Percentiles rank a stretch among this genome's conserved stretches.
These are phyloP conservation scores for Actenoides hombroni DNA, from an alignment of 2,113 vertebrate species.

Conservation along the genomic window DNA sequence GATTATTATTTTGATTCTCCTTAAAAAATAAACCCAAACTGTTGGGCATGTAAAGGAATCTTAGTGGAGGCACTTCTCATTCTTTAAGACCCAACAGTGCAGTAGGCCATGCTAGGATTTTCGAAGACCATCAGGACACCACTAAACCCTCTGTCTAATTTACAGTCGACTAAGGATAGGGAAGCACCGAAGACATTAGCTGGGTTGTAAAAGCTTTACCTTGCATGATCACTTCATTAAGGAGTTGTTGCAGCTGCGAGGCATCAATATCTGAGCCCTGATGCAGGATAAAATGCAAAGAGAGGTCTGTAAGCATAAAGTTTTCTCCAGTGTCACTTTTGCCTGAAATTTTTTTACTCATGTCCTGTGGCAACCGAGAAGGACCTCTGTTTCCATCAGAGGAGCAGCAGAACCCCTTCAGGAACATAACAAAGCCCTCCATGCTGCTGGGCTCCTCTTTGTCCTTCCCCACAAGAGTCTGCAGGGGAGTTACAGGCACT, in stretches of 20 bases:
- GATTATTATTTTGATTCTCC: not conserved
- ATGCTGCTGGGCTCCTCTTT: accelerated
- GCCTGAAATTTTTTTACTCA: not conserved
- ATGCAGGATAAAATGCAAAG: not conserved
- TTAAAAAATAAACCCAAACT: not conserved
- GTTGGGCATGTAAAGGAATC: not conserved
- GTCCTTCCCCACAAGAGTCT: not conserved
- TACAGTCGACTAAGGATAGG: not conserved
- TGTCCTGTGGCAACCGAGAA: not conserved
- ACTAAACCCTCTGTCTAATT: not conserved
- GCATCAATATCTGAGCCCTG: constrained; percentile 69
- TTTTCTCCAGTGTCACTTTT: not conserved
- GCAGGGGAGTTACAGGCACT: not conserved
- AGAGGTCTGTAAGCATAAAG: not conserved
- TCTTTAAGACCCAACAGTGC: not conserved
- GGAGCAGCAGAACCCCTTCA: not conserved
- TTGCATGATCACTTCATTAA: constrained; percentile 71
- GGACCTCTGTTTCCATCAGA: not conserved
- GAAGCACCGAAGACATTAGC: not conserved
- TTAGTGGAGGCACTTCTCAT: not conserved
- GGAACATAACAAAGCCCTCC: not conserved
- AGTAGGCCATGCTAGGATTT: not conserved
- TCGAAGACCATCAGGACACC: not conserved
- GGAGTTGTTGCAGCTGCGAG: constrained; percentile 68
- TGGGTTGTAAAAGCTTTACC: constrained; percentile 58